These are phyloP conservation scores for Notarius lentiginosus DNA, from an alignment of 2,113 vertebrate species.

Conservation along the genomic window DNA sequence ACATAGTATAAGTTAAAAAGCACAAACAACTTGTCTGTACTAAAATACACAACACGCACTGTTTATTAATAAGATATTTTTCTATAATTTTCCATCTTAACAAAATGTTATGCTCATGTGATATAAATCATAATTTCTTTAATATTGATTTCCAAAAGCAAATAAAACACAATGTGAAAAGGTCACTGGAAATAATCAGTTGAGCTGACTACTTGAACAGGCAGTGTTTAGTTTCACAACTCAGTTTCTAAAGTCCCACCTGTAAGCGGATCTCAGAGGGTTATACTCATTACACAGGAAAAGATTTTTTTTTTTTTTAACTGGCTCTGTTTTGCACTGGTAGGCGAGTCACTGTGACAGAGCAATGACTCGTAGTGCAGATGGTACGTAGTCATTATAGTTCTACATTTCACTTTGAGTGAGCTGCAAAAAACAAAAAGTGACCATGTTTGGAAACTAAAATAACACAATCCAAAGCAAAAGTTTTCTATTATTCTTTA, in stretches of 20 bases:
- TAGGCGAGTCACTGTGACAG: conserved; percentile 31
- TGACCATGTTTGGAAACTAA: background rate
- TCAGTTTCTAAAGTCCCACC: conserved; percentile 15
- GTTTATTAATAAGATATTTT: background rate
- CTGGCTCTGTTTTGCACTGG: conserved; percentile 7
- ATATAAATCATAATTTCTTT: background rate
- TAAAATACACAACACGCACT: background rate
- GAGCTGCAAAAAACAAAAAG: background rate
- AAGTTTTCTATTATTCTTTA: background rate
- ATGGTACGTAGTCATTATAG: background rate
- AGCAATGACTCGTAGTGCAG: background rate
- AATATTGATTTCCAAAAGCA: background rate
- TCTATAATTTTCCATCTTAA: background rate
- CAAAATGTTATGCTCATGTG: background rate
- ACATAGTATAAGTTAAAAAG: background rate
- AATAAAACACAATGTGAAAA: background rate
- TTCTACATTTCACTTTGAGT: background rate
- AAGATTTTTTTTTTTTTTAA: background rate
- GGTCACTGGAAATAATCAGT: background rate
- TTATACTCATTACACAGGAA: conserved; percentile 1
- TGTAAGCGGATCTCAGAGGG: background rate
- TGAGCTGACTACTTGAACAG: background rate
- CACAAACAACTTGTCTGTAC: background rate
- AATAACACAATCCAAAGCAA: background rate
- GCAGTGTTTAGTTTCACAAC: conserved; percentile 62